Conservation (phyloP, 2,797 vertebrate species). For the Xenentodon cancila region DNA sequence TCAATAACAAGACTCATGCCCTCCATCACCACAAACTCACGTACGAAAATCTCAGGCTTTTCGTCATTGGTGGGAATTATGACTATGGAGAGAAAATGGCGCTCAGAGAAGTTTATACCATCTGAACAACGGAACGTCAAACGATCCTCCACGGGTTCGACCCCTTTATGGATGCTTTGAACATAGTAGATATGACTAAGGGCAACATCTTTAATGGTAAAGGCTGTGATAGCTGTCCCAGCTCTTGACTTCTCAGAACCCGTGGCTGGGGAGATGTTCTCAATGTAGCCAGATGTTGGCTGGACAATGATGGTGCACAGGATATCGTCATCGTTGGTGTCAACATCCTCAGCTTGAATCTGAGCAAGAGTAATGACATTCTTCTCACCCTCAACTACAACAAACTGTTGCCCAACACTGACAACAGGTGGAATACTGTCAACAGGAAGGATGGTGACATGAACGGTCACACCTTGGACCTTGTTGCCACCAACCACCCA, state of each 20-base stretch:
- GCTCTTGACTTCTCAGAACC: slow-evolving; percentile 87
- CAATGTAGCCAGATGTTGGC: slow-evolving; percentile 88
- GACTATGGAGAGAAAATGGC: slow-evolving; percentile 86
- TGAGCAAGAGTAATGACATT: slow-evolving; percentile 84
- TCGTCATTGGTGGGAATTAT: slow-evolving; percentile 89
- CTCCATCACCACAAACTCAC: slow-evolving; percentile 90
- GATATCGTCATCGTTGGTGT: slow-evolving; percentile 87
- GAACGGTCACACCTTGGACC: slow-evolving; percentile 83
- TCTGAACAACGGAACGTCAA: slow-evolving; percentile 90
- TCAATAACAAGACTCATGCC: slow-evolving; percentile 91
- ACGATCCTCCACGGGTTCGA: slow-evolving; percentile 87
- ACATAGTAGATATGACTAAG: slow-evolving; percentile 85
- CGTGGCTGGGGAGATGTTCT: slow-evolving; percentile 87
- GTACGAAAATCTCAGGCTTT: slow-evolving; percentile 86
- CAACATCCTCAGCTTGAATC: slow-evolving; percentile 85
- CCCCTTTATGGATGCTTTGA: slow-evolving; percentile 90
- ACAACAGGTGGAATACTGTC: slow-evolving; percentile 86
- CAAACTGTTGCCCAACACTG: slow-evolving; percentile 78
- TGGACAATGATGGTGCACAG: slow-evolving; percentile 88
- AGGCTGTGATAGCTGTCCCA: slow-evolving; percentile 88
- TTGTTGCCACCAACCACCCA: slow-evolving; percentile 85
- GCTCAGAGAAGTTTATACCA: slow-evolving; percentile 88
- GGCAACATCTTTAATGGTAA: slow-evolving; percentile 84
- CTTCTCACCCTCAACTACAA: slow-evolving; percentile 87
- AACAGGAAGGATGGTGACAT: slow-evolving; percentile 87